phyloP scores from a whole-genome alignment of 2,797 vertebrate genomes.

The Notolepis coatsorum region DNA sequence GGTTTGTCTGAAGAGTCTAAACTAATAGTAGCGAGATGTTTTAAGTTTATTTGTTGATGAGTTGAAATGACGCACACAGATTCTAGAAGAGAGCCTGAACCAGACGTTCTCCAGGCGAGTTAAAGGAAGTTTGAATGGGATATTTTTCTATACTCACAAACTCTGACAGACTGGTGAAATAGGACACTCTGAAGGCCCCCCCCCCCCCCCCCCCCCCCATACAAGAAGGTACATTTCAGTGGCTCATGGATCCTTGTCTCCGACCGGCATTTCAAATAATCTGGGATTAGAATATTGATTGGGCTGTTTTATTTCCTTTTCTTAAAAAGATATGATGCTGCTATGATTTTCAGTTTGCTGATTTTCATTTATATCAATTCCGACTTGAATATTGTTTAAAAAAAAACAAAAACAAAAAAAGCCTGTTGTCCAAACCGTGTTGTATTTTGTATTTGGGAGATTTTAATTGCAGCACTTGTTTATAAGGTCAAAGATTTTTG shows the following conservation, averaged over 20 bases:
- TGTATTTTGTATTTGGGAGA: conserved; percentile 60
- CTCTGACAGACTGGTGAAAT: conserved; percentile 28
- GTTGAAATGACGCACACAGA: conserved; percentile 21
- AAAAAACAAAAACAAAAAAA: too few species aligned
- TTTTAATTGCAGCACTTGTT: conserved; percentile 79
- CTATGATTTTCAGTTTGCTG: conserved; percentile 59
- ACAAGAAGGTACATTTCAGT: too few species aligned
- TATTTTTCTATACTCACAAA: conserved; percentile 66
- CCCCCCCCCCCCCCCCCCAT: too few species aligned
- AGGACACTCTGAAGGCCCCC: conserved; percentile 44
- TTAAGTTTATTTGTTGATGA: conserved; percentile 47
- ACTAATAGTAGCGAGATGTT: conserved; percentile 40
- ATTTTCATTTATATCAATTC: conserved; percentile 47
- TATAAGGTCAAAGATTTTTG: conserved; percentile 75
- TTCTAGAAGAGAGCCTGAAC: conserved; percentile 5
- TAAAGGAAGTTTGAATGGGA: conserved; percentile 8
- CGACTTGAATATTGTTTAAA: conserved; percentile 41
- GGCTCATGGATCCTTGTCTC: too few species aligned
- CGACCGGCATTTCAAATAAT: not conserved
- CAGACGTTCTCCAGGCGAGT: not conserved
- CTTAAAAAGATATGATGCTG: conserved; percentile 51
- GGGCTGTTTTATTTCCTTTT: conserved; percentile 15
- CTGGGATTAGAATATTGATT: conserved; percentile 12
- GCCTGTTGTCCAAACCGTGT: conserved; percentile 39
- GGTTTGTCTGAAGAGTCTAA: conserved; percentile 45